phyloP scores from a whole-genome alignment of 2,888 invertebrate species.

The Ethmia dodecea region DNA sequence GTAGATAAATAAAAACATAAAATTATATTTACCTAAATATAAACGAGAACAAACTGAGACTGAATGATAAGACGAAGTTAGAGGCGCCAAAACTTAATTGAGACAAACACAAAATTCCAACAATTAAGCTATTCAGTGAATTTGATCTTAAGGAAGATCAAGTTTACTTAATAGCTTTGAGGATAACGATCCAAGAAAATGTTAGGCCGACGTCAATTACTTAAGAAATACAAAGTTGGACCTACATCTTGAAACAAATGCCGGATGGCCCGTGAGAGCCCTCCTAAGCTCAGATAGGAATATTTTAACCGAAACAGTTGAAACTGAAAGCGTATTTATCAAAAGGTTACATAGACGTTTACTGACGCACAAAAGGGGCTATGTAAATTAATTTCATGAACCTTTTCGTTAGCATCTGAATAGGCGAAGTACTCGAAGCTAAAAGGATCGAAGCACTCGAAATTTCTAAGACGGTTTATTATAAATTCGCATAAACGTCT shows the following conservation, averaged over 20 bases:
- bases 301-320: slow-evolving; percentile 29
- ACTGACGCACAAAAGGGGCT: slow-evolving; percentile 44
- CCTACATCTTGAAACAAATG: slow-evolving; percentile 50
- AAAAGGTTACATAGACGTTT: slow-evolving; percentile 40
- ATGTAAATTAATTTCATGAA: slow-evolving; percentile 65
- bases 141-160: slow-evolving; percentile 23
- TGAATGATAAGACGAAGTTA: no score
- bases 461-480: slow-evolving; percentile 40
- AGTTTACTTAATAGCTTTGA: slow-evolving; percentile 28
- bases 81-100: no score
- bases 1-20: no score
- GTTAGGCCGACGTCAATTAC: slow-evolving; percentile 35
- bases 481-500: slow-evolving; percentile 43
- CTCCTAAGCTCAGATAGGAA: slow-evolving; percentile 46
- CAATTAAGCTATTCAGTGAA: slow-evolving; percentile 23
- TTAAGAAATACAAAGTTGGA: slow-evolving; percentile 38
- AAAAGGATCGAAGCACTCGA: slow-evolving; percentile 40
- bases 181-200: slow-evolving; percentile 23
- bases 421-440: slow-evolving; percentile 31
- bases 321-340: slow-evolving; percentile 45
- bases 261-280: slow-evolving; percentile 38
- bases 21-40: no score
- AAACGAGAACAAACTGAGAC: no score
- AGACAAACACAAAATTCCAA: slow-evolving; percentile 9
- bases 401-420: slow-evolving; percentile 58